A percentile compares a stretch with the other conserved stretches of the same genome.
Evolutionary conservation across 30 jellyfish, hydroid and myxozoan genomes (phyloP).

Genomic region (Aurelia coerulea): DNA sequence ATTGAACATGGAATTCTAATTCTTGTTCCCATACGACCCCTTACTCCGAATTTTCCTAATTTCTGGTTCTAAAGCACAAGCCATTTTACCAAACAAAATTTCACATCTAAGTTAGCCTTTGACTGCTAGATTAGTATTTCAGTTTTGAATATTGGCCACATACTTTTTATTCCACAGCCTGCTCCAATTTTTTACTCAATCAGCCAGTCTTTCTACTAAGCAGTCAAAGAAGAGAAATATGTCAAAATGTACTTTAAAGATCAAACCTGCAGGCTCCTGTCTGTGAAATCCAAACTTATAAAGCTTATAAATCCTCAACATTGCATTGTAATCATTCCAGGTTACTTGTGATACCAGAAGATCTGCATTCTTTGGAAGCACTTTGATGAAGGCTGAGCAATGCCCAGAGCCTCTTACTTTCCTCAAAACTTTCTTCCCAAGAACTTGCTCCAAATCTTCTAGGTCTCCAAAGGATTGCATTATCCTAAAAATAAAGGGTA

Average conservation of each 20-base stretch:
- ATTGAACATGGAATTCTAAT: no score
- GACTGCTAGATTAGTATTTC: no score
- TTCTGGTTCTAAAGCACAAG: no score
- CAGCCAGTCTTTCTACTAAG: background rate
- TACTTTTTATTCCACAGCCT: no score
- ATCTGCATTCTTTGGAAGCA: constrained; percentile 82
- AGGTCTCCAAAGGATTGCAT: constrained; percentile 84
- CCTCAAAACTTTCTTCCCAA: constrained; percentile 63
- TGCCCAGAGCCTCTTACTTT: constrained; percentile 90
- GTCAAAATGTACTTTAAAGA: background rate
- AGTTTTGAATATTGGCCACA: no score
- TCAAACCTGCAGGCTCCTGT: background rate
- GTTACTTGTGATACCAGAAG: constrained; percentile 94
- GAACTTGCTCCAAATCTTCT: constrained; percentile 79
- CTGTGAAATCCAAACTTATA: constrained; percentile 74
- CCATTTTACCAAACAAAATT: no score
- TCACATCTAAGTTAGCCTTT: no score
- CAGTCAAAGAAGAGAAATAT: background rate
- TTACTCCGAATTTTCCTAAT: no score
- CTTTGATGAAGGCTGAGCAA: constrained; percentile 88
- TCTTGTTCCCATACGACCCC: no score
- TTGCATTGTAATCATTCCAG: constrained; percentile 87
- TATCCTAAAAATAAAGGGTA: constrained; percentile 38
- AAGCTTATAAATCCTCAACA: constrained; percentile 83
- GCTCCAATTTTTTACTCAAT: no score